phyloP scores from a whole-genome alignment of 2,797 vertebrate species.

The Oryzias dopingdopingensis region DNA sequence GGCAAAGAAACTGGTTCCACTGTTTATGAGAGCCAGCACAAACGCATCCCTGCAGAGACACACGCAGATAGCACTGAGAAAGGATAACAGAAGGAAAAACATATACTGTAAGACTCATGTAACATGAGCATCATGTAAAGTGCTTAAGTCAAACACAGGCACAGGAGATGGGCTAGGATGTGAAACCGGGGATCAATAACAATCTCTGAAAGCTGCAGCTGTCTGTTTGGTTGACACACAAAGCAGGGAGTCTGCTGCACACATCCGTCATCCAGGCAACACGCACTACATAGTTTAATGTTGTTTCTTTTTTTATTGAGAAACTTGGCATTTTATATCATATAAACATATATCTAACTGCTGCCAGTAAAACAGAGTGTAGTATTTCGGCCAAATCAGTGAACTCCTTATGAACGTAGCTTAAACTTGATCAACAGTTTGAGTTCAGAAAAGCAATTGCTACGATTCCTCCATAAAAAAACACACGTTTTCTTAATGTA shows the following conservation, averaged over 20 bases:
- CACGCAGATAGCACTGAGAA: not conserved
- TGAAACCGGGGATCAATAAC: slow-evolving; percentile 52
- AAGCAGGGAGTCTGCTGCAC: slow-evolving; percentile 13
- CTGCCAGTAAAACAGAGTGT: too few species aligned
- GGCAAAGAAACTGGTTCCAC: slow-evolving; percentile 84
- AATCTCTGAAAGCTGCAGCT: slow-evolving; percentile 53
- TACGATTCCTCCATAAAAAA: slow-evolving; percentile 3
- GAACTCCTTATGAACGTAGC: not conserved
- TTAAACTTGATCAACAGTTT: not conserved
- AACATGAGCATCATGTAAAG: slow-evolving; percentile 33
- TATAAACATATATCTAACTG: too few species aligned
- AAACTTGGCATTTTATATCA: too few species aligned
- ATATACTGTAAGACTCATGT: slow-evolving; percentile 10
- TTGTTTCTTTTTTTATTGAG: too few species aligned
- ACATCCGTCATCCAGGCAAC: not conserved
- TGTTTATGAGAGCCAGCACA: slow-evolving; percentile 81
- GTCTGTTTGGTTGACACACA: slow-evolving; percentile 35
- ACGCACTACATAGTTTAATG: not conserved
- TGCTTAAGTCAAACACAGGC: slow-evolving; percentile 31
- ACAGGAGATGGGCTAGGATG: slow-evolving; percentile 16
- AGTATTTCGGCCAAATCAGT: too few species aligned
- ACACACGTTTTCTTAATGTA: slow-evolving; percentile 11
- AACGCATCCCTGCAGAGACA: slow-evolving; percentile 77
- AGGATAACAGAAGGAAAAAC: slow-evolving; percentile 15
- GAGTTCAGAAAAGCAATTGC: not conserved